Percentiles rank a stretch among this genome's conserved stretches.
phyloP scores from a whole-genome alignment of 2,113 vertebrate species.

The Anas platyrhynchos region DNA sequence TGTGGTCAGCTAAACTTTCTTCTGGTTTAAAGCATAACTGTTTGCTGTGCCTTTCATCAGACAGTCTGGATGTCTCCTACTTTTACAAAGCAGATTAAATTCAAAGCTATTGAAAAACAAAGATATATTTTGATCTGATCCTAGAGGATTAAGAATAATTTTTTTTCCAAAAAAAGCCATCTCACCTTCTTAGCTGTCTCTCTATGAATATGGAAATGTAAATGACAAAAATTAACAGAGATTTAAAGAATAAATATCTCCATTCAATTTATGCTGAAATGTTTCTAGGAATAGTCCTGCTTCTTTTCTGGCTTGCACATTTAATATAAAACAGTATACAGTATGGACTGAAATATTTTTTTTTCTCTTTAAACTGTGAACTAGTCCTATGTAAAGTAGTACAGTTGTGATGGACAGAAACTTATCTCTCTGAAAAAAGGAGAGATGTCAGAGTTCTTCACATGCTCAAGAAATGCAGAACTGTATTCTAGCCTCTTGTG shows the following conservation, averaged over 20 bases:
- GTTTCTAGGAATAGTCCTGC: not conserved
- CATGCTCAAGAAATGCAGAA: not conserved
- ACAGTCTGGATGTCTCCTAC: not conserved
- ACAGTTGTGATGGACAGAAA: not conserved
- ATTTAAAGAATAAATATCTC: not conserved
- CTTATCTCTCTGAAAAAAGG: not conserved
- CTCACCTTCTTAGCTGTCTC: not conserved
- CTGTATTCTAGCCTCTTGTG: not conserved
- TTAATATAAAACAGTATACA: rapidly evolving
- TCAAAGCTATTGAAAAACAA: not conserved
- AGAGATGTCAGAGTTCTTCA: not conserved
- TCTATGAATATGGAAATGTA: not conserved
- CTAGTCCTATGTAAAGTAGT: rapidly evolving
- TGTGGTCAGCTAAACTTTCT: not conserved
- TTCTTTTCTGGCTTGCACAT: not conserved
- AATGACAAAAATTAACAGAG: not conserved
- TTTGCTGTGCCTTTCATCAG: not conserved
- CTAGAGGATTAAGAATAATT: not conserved
- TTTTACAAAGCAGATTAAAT: not conserved
- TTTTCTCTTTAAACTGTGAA: not conserved
- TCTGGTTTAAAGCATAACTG: not conserved
- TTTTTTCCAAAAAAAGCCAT: not conserved
- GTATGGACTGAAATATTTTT: not conserved
- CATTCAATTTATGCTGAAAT: not conserved
- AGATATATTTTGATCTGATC: not conserved